These are phyloP conservation scores for Philopedon plagiatum DNA, from an alignment of 2,888 invertebrate species.

Conservation along the genomic window DNA sequence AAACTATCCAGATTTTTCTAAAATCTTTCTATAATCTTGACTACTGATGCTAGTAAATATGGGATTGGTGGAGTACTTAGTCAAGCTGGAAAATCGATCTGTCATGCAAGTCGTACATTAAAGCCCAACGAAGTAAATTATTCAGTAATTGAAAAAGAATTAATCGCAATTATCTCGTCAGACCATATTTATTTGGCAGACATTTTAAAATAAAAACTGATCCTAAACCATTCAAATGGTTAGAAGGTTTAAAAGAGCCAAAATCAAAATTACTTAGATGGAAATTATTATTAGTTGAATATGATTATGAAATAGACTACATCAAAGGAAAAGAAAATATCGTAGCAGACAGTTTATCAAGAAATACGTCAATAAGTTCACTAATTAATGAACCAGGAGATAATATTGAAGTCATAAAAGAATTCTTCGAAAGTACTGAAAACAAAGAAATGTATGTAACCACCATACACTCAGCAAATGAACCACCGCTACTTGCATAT, in stretches of 20 bases:
- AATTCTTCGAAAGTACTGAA: too few species aligned
- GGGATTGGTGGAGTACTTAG: background rate
- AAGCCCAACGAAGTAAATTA: constrained; percentile 20
- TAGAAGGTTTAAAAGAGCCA: too few species aligned
- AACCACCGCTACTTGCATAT: background rate
- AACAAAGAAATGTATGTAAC: background rate
- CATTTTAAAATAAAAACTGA: too few species aligned
- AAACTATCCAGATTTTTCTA: too few species aligned
- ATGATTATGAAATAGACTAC: constrained; percentile 25
- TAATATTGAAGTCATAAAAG: too few species aligned
- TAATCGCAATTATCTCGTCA: background rate
- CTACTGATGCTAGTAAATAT: background rate
- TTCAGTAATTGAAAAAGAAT: constrained; percentile 14
- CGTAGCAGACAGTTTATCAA: constrained; percentile 9
- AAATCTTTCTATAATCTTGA: background rate
- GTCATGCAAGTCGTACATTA: constrained; percentile 16
- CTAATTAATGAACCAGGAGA: too few species aligned
- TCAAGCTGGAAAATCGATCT: constrained; percentile 13
- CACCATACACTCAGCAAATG: constrained; percentile 5
- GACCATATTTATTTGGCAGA: too few species aligned
- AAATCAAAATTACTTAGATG: too few species aligned
- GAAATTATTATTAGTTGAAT: too few species aligned
- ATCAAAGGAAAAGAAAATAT: constrained; percentile 13
- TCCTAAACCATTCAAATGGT: too few species aligned
- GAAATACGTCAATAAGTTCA: too few species aligned